phyloP scores from a whole-genome alignment of 1,140 invertebrate species.

The Eciton burchellii region DNA sequence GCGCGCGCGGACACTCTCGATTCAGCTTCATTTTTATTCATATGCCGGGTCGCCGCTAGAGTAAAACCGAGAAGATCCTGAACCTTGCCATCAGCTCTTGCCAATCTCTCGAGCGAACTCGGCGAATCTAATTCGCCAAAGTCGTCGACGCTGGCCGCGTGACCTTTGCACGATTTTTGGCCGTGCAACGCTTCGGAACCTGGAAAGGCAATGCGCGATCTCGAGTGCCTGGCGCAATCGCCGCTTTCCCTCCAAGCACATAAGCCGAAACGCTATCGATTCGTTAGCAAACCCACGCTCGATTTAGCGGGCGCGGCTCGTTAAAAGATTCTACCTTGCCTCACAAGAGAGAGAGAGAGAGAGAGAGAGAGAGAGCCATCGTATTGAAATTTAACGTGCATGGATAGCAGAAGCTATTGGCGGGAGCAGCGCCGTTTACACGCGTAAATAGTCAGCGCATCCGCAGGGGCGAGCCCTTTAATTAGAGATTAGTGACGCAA shows the following conservation, averaged over 20 bases:
- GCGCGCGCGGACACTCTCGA: conserved; percentile 14
- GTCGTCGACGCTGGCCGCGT: too few relatives aligned
- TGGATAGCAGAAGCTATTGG: too few relatives aligned
- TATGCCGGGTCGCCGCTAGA: neutral
- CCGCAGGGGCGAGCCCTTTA: neutral
- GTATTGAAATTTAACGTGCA: conserved; percentile 3
- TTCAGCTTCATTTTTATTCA: conserved; percentile 44
- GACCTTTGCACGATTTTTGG: conserved; percentile 25
- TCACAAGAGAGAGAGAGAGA: neutral
- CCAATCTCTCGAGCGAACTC: too few relatives aligned
- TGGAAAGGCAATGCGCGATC: conserved; percentile 9
- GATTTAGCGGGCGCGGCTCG: conserved; percentile 8
- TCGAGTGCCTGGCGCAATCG: conserved; percentile 8
- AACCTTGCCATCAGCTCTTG: too few relatives aligned
- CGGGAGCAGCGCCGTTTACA: neutral
- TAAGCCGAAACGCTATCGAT: neutral
- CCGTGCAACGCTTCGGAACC: conserved; percentile 2
- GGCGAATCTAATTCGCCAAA: neutral
- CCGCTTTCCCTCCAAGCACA: conserved; percentile 26
- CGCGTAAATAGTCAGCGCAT: conserved; percentile 6
- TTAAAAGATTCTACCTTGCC: conserved; percentile 23
- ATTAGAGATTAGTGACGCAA: conserved; percentile 23
- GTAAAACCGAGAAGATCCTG: too few relatives aligned
- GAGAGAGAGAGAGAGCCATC: neutral
- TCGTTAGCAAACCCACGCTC: conserved; percentile 30